Base-by-base conservation (phyloP, 2,888 invertebrate genomes). In the Cotesia congregata region DNA sequence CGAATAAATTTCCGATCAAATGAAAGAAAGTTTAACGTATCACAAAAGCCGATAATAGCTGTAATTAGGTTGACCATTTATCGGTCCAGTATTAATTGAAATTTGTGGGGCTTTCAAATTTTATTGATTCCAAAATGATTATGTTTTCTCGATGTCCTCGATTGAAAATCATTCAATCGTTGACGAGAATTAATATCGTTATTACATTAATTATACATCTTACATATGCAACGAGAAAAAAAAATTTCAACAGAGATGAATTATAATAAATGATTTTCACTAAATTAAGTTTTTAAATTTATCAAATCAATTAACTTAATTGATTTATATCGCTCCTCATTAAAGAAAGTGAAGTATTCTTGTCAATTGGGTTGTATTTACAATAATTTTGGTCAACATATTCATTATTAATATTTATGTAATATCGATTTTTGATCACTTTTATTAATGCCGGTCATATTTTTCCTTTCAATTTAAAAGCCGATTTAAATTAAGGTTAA, bases 31-130 rank as follows among this genome's bases (percentile, higher is more conserved):
- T 81, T 80, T 81, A 74, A 39, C 20, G 62, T 76, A 65, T 79
- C 64, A 68, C 68, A 65, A 71, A 78, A 61, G 64, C 65, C 71
- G 73, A 73, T 77, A 70, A 75, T 77, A 65, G 73, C 70, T 72
- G 69, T 81, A 76, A 80, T 79, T 79, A 80, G 72, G 76, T 72
- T 75, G 71, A 78, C 78, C 73, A 75, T 75, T 65, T 50, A 50
- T 50, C 12, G 50, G 7, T 50, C 9, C 9, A 7, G 4, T 50
- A 50, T 50, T 71, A 60, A 60, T 20, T n/a, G 39, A 9, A 15
- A 17, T 9, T 39, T 64, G 15, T 6, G n/a, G 50, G 64, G 20
- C 50, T 38, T n/a, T 67, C 6, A 41, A 20, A 72, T 64, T 62
- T 72, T 62, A 50, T 50, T 50, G 50, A 50, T 50, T 50, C 12